These are phyloP conservation scores for Cheiracanthium punctorium DNA, from an alignment of 2,888 invertebrate species.

Conservation along the genomic window DNA sequence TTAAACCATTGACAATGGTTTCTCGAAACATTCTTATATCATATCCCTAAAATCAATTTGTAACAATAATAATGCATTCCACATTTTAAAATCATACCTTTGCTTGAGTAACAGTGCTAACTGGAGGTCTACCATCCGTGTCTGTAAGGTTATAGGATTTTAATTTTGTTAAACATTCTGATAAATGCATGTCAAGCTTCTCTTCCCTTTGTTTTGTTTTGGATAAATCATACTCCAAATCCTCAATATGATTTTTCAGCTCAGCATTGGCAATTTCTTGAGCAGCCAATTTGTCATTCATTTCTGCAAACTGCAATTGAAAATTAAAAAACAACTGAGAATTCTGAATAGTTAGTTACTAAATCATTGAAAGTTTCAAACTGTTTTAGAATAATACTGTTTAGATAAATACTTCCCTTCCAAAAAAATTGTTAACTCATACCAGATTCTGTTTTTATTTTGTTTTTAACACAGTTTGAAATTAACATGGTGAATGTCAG, in stretches of 20 bases:
- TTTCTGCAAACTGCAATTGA: constrained; percentile 84
- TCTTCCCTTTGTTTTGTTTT: constrained; percentile 87
- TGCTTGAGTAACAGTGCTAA: constrained; percentile 68
- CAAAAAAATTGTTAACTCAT: too few species aligned
- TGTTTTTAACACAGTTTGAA: too few species aligned
- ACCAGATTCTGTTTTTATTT: too few species aligned
- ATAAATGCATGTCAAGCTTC: constrained; percentile 92
- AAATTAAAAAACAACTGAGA: too few species aligned
- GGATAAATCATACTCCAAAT: constrained; percentile 92
- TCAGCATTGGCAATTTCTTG: constrained; percentile 96
- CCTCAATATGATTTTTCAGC: constrained; percentile 95
- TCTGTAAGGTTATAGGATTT: constrained; percentile 79
- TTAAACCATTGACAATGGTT: too few species aligned
- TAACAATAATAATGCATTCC: background rate
- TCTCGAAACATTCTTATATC: too few species aligned
- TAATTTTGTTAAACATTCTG: constrained; percentile 93
- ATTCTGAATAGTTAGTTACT: too few species aligned
- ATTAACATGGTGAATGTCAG: too few species aligned
- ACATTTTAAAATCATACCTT: constrained; percentile 50
- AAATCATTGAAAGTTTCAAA: too few species aligned
- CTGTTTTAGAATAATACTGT: too few species aligned
- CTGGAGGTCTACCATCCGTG: constrained; percentile 74
- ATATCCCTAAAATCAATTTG: too few species aligned
- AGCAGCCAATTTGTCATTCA: constrained; percentile 90
- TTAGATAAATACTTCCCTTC: too few species aligned